These are phyloP conservation scores for Galemys pyrenaicus DNA, from an alignment of 2,113 vertebrate species.

Conservation along the genomic window DNA sequence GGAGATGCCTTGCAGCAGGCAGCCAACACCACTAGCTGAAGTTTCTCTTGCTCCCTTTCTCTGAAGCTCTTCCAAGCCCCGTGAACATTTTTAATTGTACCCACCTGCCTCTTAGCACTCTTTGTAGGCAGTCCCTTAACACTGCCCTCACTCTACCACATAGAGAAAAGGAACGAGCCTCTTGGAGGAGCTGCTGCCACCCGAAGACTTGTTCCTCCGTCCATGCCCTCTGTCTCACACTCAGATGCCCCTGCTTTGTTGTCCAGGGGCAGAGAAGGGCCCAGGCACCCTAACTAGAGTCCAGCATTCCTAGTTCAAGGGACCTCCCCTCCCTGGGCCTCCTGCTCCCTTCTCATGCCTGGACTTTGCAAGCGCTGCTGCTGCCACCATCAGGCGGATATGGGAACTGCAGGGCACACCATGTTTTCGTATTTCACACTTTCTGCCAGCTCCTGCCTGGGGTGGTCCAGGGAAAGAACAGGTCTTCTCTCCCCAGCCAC, in stretches of 20 bases:
- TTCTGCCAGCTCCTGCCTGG: not conserved
- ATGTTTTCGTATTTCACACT: fast-evolving
- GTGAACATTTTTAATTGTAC: not conserved
- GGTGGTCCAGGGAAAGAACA: not conserved
- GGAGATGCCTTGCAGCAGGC: not conserved
- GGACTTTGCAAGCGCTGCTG: slow-evolving; percentile 83
- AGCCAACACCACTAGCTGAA: not conserved
- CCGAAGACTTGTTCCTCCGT: not conserved
- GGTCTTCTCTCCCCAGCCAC: not conserved
- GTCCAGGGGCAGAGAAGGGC: fast-evolving
- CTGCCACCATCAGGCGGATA: slow-evolving; percentile 87
- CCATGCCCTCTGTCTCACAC: fast-evolving
- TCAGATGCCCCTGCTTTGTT: fast-evolving
- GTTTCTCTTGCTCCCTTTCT: not conserved
- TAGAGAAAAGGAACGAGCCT: not conserved
- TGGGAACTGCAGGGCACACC: not conserved
- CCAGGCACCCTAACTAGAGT: not conserved
- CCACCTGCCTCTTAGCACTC: not conserved
- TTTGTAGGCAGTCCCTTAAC: not conserved
- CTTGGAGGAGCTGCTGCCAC: not conserved
- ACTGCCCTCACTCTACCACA: not conserved
- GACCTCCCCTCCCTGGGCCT: too few species aligned
- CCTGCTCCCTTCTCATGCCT: not conserved
- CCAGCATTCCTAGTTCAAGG: not conserved
- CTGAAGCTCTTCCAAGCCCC: not conserved